These are phyloP conservation scores for Arvicanthis niloticus DNA, from an alignment of 2,113 vertebrate species.

Conservation along the genomic window DNA sequence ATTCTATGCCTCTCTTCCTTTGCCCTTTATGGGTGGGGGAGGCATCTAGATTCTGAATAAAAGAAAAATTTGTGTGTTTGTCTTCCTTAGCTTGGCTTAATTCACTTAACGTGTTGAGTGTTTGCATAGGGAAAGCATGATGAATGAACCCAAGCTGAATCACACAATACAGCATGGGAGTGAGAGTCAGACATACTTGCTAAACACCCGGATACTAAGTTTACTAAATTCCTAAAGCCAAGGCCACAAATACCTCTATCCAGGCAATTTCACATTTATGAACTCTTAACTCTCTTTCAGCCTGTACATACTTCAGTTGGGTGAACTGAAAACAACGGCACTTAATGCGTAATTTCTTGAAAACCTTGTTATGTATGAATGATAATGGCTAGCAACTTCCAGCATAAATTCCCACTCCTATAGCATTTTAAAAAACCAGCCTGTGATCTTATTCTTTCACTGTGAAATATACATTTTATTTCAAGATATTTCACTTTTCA, in stretches of 20 bases:
- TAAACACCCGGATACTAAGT: not conserved
- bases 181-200: constrained; percentile 1
- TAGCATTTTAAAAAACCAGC: not conserved
- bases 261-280: not conserved
- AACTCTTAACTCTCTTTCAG: not conserved
- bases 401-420: not conserved
- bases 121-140: constrained; percentile 15
- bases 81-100: not conserved
- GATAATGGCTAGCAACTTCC: not conserved
- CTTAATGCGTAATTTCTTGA: not conserved
- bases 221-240: not conserved
- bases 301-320: not conserved
- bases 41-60: not conserved
- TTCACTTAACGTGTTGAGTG: not conserved
- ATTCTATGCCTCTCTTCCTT: no score
- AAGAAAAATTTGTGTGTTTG: not conserved
- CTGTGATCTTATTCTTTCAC: not conserved
- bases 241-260: not conserved
- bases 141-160: not conserved
- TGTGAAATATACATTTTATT: constrained; percentile 3
- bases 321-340: not conserved
- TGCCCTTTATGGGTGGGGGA: not conserved
- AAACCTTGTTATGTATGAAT: not conserved
- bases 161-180: not conserved
- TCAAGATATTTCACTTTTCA: not conserved